Conservation (phyloP, 2,888 invertebrate species). For the Ctenicera cuprea region DNA sequence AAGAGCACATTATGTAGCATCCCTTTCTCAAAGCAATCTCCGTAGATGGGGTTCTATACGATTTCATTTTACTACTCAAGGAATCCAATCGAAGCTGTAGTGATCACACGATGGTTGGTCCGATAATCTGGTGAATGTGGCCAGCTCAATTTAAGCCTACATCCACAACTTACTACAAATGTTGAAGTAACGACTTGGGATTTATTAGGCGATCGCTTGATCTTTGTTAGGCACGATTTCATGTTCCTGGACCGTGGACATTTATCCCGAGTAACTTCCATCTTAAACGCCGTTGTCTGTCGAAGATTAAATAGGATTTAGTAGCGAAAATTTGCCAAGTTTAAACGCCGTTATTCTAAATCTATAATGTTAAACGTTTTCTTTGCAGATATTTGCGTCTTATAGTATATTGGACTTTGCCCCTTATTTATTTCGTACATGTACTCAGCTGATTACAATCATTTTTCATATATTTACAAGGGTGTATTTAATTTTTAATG, state of each 20-base stretch:
- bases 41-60: constrained; percentile 10
- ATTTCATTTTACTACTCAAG: constrained; percentile 21
- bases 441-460: no score
- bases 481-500: no score
- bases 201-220: constrained; percentile 16
- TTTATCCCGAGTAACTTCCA: constrained; percentile 10
- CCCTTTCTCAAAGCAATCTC: constrained; percentile 14
- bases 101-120: constrained; percentile 18
- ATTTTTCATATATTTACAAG: no score
- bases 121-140: constrained; percentile 27
- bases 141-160: constrained; percentile 6
- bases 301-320: constrained; percentile 27
- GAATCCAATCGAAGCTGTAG: constrained; percentile 3
- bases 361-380: background rate
- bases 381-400: background rate
- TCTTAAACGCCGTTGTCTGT: constrained; percentile 21
- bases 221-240: constrained; percentile 26
- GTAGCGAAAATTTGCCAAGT: constrained; percentile 4
- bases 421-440: background rate
- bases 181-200: constrained; percentile 18
- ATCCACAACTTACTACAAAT: constrained; percentile 29
- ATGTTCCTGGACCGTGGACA: constrained; percentile 7
- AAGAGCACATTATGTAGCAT: constrained; percentile 7
- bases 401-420: no score
- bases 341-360: background rate